Conservation (phyloP, 2,113 vertebrate species). For the Corythaeola cristata region DNA sequence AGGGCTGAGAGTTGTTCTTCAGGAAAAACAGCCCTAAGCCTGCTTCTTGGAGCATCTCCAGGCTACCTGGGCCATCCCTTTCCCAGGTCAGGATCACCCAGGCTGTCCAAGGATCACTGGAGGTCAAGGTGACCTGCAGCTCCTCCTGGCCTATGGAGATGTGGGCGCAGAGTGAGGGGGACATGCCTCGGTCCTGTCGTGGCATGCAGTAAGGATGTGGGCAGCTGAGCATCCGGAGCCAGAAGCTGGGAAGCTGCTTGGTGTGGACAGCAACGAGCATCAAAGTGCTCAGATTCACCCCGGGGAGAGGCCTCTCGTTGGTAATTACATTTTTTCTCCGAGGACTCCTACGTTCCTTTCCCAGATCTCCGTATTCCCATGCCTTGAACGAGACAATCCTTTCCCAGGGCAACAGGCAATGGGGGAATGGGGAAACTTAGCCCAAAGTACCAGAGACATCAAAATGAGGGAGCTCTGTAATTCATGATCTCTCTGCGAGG, state of each 20-base stretch:
- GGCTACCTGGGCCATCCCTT: neutral
- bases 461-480: neutral
- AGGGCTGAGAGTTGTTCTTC: neutral
- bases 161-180: neutral
- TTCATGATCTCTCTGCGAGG: neutral
- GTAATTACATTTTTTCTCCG: neutral
- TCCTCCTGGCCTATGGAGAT: neutral
- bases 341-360: neutral
- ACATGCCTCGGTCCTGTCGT: neutral
- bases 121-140: neutral
- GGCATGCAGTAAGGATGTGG: neutral
- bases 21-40: neutral
- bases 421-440: neutral
- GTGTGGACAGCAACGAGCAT: neutral
- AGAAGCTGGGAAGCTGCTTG: neutral
- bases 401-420: neutral
- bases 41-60: neutral
- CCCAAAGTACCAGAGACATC: neutral
- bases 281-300: constrained; percentile 2
- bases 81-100: neutral
- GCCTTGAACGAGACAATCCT: neutral
- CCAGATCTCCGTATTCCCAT: neutral
- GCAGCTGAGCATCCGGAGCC: neutral
- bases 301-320: neutral
- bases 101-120: accelerated